These are phyloP conservation scores for Malacosoma neustria DNA, from an alignment of 2,888 invertebrate species.

Conservation along the genomic window DNA sequence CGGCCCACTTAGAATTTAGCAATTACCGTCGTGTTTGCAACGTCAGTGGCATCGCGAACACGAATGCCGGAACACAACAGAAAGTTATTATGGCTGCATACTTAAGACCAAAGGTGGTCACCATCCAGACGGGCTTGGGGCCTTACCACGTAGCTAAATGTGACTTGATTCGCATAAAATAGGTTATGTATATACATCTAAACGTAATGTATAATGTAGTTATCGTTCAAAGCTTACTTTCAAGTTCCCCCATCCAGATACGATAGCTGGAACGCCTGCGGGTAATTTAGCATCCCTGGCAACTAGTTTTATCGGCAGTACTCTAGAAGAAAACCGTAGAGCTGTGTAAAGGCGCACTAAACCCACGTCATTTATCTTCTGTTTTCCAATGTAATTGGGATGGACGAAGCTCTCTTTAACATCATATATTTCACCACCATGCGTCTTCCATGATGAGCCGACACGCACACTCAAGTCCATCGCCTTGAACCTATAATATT, in stretches of 20 bases:
- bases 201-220: no score
- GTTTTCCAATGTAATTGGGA: conserved; percentile 53
- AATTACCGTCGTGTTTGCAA: no score
- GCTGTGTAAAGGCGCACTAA: conserved; percentile 52
- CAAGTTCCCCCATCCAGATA: conserved; percentile 65
- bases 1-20: no score
- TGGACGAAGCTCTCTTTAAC: conserved; percentile 57
- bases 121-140: no score
- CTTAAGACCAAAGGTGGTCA: no score
- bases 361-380: conserved; percentile 62
- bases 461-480: conserved; percentile 58
- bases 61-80: no score
- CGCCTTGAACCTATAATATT: conserved; percentile 47
- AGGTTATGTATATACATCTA: no score
- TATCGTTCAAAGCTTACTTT: conserved; percentile 23
- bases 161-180: no score
- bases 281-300: conserved; percentile 29
- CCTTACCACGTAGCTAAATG: no score
- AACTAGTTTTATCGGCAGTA: conserved; percentile 50
- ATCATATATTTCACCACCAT: conserved; percentile 66
- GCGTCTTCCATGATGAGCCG: conserved; percentile 65
- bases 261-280: conserved; percentile 43
- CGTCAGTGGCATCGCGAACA: no score
- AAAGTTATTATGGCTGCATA: no score
- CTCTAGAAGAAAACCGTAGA: conserved; percentile 48